phyloP scores from a whole-genome alignment of 2,888 invertebrate genomes.

The Mesorhabditis belari region DNA sequence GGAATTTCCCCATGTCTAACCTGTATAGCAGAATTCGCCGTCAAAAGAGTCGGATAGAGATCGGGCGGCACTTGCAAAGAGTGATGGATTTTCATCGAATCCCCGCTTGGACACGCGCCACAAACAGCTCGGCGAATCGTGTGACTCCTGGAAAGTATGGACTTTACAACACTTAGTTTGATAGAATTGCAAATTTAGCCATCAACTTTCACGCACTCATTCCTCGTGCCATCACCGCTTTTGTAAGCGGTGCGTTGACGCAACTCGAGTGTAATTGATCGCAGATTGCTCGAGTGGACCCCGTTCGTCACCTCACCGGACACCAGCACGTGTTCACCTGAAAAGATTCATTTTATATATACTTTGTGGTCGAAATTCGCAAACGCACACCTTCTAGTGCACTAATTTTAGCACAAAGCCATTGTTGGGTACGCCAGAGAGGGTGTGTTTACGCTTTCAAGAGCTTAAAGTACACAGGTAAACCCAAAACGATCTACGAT shows the following conservation, averaged over 20 bases:
- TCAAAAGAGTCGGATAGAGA: constrained; percentile 6
- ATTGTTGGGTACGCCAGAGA: too few relatives aligned
- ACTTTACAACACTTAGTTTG: too few relatives aligned
- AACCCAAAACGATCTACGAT: too few relatives aligned
- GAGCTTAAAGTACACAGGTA: too few relatives aligned
- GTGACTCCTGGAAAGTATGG: neutral
- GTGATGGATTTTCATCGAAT: constrained; percentile 11
- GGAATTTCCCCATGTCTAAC: constrained; percentile 1
- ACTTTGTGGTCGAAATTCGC: too few relatives aligned
- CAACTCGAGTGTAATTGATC: constrained; percentile 20
- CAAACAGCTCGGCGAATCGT: neutral
- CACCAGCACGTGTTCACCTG: constrained; percentile 26
- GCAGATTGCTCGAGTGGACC: constrained; percentile 11
- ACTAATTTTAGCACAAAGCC: too few relatives aligned
- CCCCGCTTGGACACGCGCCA: constrained; percentile 1
- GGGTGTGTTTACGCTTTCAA: too few relatives aligned
- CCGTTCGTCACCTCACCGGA: constrained; percentile 20
- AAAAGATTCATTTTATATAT: constrained; percentile 5
- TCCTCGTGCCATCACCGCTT: constrained; percentile 18
- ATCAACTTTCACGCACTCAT: constrained; percentile 16
- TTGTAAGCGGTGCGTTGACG: constrained; percentile 20
- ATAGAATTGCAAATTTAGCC: too few relatives aligned
- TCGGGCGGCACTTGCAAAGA: constrained; percentile 6
- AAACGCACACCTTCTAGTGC: too few relatives aligned
- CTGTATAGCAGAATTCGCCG: constrained; percentile 7